Base-by-base conservation (phyloP, 2,888 invertebrate species). In the Phlogophora meticulosa region DNA sequence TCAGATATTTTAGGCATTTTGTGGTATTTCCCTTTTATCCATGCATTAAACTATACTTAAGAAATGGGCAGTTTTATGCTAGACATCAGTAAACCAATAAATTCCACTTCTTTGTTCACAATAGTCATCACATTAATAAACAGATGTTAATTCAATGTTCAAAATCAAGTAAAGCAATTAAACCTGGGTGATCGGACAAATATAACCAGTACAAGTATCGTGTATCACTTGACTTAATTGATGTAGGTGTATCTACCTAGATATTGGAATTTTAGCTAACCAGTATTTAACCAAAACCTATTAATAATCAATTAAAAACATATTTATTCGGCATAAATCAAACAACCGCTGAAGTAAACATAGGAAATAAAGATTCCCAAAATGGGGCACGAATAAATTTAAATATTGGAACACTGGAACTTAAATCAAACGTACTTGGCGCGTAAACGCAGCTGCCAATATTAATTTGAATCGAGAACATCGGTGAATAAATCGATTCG, bases 301-400 rank as follows among this genome's bases (percentile, higher is more conserved):
- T 88, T 87, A 89, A 90, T 88, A 87, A 89, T 88, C 88, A 86
- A 88, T 91, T 87, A 88, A 84, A 82, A 84, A 85, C 83, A 84
- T 83, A 85, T 84, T 85, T 85, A 88, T 85, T 80, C 77, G 70
- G 72, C 78, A 90, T 93, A 92, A 93, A 92, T 92, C 91, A 91
- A 87, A 87, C 76, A 73, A 7, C 77, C 78, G 83, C 85, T 88
- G 86, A 90, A 91, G 87, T 84, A 83, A 86, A 89, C 90, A 91
- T 88, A 85, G 84, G 82, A 84, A 87, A 85, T 87, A 84, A 89
- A 72, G 24, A 60, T 85, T 87, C 84, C 86, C 86, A 87, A 92
- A 93, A 91, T 90, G 82, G 90, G 84, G 85, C 89, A 88, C 83
- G 89, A 91, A 92, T 92, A 89, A 88, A 93, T 93, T 92, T 91